Evolutionary conservation across 2,113 vertebrate genomes (phyloP).

Genomic region (Butorides virescens): DNA sequence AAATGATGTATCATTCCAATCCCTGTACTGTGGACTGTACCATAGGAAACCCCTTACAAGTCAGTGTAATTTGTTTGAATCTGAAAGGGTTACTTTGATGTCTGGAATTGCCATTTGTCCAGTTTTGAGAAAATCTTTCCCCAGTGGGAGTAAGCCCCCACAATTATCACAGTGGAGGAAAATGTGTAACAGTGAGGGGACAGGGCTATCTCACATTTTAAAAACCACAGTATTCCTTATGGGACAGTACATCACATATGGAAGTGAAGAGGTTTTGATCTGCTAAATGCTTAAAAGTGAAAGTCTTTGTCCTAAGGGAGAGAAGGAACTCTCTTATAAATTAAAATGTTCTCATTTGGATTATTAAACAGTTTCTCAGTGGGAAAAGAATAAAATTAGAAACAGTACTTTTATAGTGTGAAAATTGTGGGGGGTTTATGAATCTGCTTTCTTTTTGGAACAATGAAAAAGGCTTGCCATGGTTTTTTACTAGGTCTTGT

Average conservation of each 20-base stretch:
- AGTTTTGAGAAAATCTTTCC: neutral
- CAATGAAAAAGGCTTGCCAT: neutral
- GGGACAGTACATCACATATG: neutral
- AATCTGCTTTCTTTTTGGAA: neutral
- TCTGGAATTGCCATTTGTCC: neutral
- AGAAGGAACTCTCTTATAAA: neutral
- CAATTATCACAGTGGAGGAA: neutral
- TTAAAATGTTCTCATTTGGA: neutral
- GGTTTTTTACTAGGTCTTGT: neutral
- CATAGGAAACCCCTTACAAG: neutral
- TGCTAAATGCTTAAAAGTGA: constrained; percentile 13
- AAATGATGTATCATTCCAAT: neutral
- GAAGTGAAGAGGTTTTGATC: constrained; percentile 8
- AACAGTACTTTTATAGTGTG: neutral
- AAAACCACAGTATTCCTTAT: neutral
- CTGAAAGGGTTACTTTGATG: neutral
- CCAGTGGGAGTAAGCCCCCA: neutral
- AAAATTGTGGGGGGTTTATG: neutral
- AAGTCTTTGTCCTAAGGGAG: neutral
- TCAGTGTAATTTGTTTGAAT: neutral
- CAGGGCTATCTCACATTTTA: neutral
- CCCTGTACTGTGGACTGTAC: neutral
- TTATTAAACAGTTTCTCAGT: neutral
- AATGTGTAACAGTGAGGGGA: neutral
- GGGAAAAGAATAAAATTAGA: constrained; percentile 1